Evolutionary conservation across 2,113 vertebrate genomes (phyloP), one percentile per base, ranked within the genome.

Genomic region (Cheilinus undulatus): DNA sequence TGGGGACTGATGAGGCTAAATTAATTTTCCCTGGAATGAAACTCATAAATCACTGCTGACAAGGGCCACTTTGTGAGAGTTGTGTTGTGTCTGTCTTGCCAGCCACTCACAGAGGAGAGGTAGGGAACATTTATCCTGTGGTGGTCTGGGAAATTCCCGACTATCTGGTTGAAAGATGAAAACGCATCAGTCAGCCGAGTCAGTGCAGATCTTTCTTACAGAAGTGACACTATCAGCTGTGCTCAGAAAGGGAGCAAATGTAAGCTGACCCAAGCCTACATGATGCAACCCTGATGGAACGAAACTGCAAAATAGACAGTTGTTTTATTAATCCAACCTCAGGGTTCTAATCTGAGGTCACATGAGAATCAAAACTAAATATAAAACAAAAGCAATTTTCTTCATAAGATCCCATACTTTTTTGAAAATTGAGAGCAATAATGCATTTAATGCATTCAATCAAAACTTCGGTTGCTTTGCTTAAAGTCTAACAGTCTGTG

Each of bases 1-100:
- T 58, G 67, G 78, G 80, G 79, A 90, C 74, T 83, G 87, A 90
- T 80, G 85, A 86, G 65, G 76, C 83, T 82, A 89, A 92, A 91
- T 91, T 89, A 88, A 92, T 92, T 92, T 93, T 79, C 79, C 60
- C 83, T 73, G 79, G 78, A 92, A 92, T 92, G 87, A 86, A 91
- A 86, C 32, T 84, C 82, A 86, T 92, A 90, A 89, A 92, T 93
- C 91, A 92, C 59, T 63, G 65, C 69, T 83, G 90, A 90, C 86
- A 86, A 67, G 83, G 74, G 72, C 69, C 89, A 87, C 88, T 91
- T 88, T 90, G 87, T 76, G 46, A 68, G 85, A 82, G 84, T 76
- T 84, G 77, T 73, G 75, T 77, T 84, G 86, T 61, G 83, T 85
- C 76, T 86, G 83, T 81, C 78, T 77, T 82, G 84, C 80, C 78